Conservation (phyloP, 2,888 invertebrate genomes). For the Tromatobia lineatoria region DNA sequence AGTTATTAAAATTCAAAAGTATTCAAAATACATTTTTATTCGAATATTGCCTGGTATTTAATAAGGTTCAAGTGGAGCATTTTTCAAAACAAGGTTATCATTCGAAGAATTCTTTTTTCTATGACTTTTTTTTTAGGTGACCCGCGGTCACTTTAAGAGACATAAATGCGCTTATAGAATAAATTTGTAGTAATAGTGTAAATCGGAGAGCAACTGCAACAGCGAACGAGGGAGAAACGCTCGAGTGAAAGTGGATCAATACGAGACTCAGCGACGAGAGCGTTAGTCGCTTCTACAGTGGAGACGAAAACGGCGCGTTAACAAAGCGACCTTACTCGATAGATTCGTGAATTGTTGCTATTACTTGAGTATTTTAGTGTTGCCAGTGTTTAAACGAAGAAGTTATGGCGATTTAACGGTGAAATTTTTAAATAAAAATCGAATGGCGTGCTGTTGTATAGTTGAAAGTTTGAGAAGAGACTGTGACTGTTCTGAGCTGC, state of each 20-base stretch:
- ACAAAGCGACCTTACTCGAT: not conserved
- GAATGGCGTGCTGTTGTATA: not conserved
- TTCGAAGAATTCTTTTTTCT: too few species aligned
- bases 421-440: not conserved
- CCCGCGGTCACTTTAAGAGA: too few species aligned
- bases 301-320: constrained; percentile 24
- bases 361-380: not conserved
- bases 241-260: constrained; percentile 84
- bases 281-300: constrained; percentile 45
- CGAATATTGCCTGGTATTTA: too few species aligned
- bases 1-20: too few species aligned
- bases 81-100: too few species aligned
- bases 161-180: not conserved
- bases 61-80: too few species aligned
- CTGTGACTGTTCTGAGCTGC: not conserved
- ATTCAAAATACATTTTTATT: too few species aligned
- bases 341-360: not conserved
- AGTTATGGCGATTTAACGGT: not conserved
- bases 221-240: constrained; percentile 66
- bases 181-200: not conserved
- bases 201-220: constrained; percentile 8
- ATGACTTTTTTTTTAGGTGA: too few species aligned
- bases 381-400: not conserved
- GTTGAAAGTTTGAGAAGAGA: not conserved
- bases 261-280: constrained; percentile 63